Evolutionary conservation across 2,888 invertebrate genomes (phyloP), one percentile per base, ranked within the genome.

Genomic region (Clostera curtula): DNA sequence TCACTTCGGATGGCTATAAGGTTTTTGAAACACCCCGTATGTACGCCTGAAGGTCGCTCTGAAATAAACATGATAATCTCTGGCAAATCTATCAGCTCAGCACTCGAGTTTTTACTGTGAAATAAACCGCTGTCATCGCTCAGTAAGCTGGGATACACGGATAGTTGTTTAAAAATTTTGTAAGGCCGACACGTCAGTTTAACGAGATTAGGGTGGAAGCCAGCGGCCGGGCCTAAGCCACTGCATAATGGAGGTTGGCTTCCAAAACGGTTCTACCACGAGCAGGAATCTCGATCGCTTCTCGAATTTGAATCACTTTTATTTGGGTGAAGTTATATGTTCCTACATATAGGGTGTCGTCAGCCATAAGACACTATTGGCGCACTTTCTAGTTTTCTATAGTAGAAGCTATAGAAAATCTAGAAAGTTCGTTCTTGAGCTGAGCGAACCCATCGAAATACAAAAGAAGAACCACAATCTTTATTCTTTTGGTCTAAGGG

Each of bases 171-270:
- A 51, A 58, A 57, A 51, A 45, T 45, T 43, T 43, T 38, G 50
- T 44, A 61, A 49, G 50, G 56, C 40, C 55, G 51, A 53, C 66
- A 63, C 64, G 64, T 62, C 41, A 37, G 45, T 42, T 52, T 46
- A 54, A 58, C 58, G 50, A 57, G 63, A 61, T 68, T 65, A 63
- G 41, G 45, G 48, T 37, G 47, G 54, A 57, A 54, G 49, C 55
- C 43, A 50, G 41, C 36, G 40, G 51, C 32, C 41, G 40, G 41
- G 41, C 43, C 45, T 58, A 59, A 60, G 59, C 61, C 49, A 49
- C 56, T 60, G 59, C 56, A 62, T 60, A 60, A 59, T 61, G 49
- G 43, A 54, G 43, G 36, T 37, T 37, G 25, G 37, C 43, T 43
- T 43, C 43, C 41, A 47, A 43, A 40, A 49, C 31, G 24, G 39